These are phyloP conservation scores for Erythrocebus patas DNA, from an alignment of 2,113 vertebrate genomes.

Conservation along the genomic window DNA sequence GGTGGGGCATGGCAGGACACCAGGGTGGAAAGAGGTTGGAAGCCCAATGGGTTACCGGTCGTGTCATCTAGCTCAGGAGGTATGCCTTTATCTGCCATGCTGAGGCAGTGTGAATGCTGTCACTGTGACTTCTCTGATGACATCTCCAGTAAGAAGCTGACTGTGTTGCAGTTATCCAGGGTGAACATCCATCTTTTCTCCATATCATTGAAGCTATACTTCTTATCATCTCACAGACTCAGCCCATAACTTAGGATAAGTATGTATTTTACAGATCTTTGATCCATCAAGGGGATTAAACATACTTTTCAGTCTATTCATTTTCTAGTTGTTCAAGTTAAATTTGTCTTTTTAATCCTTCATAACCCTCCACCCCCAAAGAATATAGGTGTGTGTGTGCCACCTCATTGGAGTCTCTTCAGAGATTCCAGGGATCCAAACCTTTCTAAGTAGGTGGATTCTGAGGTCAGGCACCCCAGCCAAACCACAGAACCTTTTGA, in stretches of 20 bases:
- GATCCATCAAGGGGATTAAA: not conserved
- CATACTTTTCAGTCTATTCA: not conserved
- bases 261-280: not conserved
- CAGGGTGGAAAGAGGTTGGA: not conserved
- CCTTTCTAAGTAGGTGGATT: not conserved
- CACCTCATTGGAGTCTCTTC: not conserved
- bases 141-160: not conserved
- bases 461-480: not conserved
- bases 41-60: not conserved
- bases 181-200: not conserved
- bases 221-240: not conserved
- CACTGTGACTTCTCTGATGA: not conserved
- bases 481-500: not conserved
- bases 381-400: not conserved
- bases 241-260: accelerated
- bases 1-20: not conserved
- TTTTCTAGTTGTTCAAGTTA: not conserved
- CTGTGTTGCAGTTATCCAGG: accelerated
- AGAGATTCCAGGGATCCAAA: not conserved
- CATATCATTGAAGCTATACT: accelerated
- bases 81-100: accelerated
- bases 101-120: accelerated
- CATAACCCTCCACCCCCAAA: not conserved
- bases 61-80: not conserved
- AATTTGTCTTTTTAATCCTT: not conserved